Evolutionary conservation across 2,113 vertebrate species (phyloP).

Genomic region (Gulo gulo): DNA sequence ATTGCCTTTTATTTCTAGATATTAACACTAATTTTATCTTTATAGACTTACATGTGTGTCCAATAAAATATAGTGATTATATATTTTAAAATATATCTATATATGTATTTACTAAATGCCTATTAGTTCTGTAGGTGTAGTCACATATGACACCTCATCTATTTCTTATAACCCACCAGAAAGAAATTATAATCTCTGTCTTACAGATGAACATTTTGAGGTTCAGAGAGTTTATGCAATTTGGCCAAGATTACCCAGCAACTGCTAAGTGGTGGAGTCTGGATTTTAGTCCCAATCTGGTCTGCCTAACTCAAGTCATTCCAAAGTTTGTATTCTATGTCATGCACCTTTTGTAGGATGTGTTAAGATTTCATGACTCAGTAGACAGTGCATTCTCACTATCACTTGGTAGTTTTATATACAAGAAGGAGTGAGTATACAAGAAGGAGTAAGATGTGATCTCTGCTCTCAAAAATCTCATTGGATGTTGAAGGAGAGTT

Average conservation of each 20-base stretch:
- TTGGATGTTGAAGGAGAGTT: background rate
- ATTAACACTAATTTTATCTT: background rate
- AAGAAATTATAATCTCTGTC: background rate
- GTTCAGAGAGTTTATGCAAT: background rate
- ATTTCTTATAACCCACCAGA: background rate
- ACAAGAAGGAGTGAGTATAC: background rate
- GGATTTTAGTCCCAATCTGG: background rate
- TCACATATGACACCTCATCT: background rate
- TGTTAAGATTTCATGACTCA: background rate
- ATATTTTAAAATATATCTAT: background rate
- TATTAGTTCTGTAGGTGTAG: background rate
- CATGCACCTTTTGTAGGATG: fast-evolving
- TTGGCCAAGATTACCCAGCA: background rate
- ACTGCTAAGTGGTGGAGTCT: background rate
- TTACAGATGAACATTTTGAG: background rate
- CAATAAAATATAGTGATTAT: background rate
- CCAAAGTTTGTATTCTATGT: background rate
- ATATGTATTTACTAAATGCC: background rate
- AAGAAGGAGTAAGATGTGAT: background rate
- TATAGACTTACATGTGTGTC: background rate
- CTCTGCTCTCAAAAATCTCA: background rate
- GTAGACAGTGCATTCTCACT: background rate
- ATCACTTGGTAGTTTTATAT: background rate
- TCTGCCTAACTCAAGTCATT: background rate
- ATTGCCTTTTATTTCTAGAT: conserved; percentile 4